Evolutionary conservation across 2,797 vertebrate species (phyloP), one percentile per base, ranked within the genome.

Genomic region (Sandelia bainsii): DNA sequence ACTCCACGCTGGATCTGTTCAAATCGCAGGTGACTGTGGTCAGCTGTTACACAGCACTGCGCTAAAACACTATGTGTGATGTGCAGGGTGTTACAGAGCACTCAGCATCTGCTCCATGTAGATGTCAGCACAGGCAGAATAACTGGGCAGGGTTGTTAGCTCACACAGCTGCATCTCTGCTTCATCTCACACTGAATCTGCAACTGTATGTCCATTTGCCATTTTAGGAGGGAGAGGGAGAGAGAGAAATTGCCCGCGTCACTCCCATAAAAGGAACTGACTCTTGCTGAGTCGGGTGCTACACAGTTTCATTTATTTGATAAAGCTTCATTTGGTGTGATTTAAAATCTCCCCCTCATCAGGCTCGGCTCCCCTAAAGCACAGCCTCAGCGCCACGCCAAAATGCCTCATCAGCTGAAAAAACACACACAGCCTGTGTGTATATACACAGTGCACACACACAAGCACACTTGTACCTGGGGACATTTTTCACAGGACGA

Each of bases 251-350:
- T 12, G 74, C 69, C 69, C 84, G 79, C 72, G 62, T 88, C 84
- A 77, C 71, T 80, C 65, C 85, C 58, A 86, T 85, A 90, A 82
- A 32, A 81, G 81, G 83, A 77, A 59, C 62, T 9, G 82, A 87
- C 77, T 89, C 80, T 87, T 91, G 88, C 89, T 91, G 87, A 91
- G 87, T 88, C 83, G 79, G 85, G 85, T 53, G 86, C 82, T 86
- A 82, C 83, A 87, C 85, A 82, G 65, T 88, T 90, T 87, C 89
- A 89, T 92, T 93, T 89, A 87, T 92, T 89, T 92, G 87, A 89
- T 89, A 86, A 90, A 89, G 86, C 87, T 92, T 92, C 85, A 89
- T 92, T 91, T 90, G 86, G 83, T 91, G 90, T 91, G 87, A 88
- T 90, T 89, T 92, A 87, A 91, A 87, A 86, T 89, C 88, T 87